Evolutionary conservation across 1,140 invertebrate species (phyloP), one percentile per base, ranked within the genome.

Genomic region (Drosophila mauritiana): DNA sequence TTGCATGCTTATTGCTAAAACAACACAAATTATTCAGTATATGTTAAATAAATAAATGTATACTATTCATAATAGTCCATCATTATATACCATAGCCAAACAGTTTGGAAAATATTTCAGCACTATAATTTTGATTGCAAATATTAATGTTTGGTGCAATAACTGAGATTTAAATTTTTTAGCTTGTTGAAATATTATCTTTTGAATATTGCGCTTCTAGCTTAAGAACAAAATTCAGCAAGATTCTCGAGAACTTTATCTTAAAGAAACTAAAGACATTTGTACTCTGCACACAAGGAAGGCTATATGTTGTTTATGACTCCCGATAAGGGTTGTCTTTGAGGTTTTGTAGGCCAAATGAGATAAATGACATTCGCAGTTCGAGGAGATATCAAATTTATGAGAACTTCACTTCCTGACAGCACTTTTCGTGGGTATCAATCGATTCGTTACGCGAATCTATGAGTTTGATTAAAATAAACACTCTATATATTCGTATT

Each of bases 401-500:
- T 12, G 7, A 0, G 1, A 39, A 17, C 37, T 27, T 10, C 11
- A 2, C 15, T 15, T 7, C 1, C 48, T 31, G 31, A 31, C 31
- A 31, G 31, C 31, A 31, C 31, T 10, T 31, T 31, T 31, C 7
- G 31, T 31, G 63, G 51, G 64, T 69, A 70, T 49, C 22, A 3
- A 6, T 0, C 0, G 42, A 12, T 55, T 69, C 51, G 51, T 25
- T 40, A 25, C 15, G 2, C 6, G 37, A 13, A 13, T 13, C 3
- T 13, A 11, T 15, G 3, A 25, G 8, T 74, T 64, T 64, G 42
- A 56, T 52, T 53, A 74, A 51, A 64, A 25, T 64, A 63, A 49
- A 54, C 65, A 72, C 40, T 36, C 43, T 70, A 42, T 69, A 63
- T 56, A 61, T 73, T 52, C 45, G 22, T 72, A 34, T 57, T 68